Percentiles rank a stretch among this genome's conserved stretches.
These are phyloP conservation scores for Celastrina argiolus DNA, from an alignment of 2,888 invertebrate genomes.

Conservation along the genomic window DNA sequence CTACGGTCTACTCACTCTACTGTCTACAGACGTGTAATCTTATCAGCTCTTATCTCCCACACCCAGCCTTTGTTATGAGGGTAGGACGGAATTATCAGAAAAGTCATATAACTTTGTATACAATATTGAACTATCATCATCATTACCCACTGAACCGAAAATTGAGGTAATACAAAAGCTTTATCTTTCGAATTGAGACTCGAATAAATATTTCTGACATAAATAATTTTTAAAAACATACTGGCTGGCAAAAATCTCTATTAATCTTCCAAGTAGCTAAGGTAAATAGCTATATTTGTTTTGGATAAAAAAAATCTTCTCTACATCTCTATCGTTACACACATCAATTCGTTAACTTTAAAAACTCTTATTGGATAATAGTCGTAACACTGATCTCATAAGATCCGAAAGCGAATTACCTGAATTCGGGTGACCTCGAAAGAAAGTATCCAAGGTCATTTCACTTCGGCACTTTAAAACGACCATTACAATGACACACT, in stretches of 20 bases:
- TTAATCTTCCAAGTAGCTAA: too few species aligned
- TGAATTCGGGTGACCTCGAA: slow-evolving; percentile 51
- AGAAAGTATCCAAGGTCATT: slow-evolving; percentile 69
- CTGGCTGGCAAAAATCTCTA: too few species aligned
- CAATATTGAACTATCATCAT: not conserved
- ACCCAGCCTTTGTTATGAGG: not conserved
- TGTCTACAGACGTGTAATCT: not conserved
- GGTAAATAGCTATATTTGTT: too few species aligned
- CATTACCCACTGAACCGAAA: not conserved
- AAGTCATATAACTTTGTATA: not conserved
- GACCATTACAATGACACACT: slow-evolving; percentile 59
- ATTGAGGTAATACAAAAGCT: too few species aligned
- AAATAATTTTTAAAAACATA: too few species aligned
- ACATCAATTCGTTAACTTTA: not conserved
- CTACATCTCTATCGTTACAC: too few species aligned
- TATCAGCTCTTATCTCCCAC: slow-evolving; percentile 1
- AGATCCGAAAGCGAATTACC: slow-evolving; percentile 26
- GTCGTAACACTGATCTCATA: slow-evolving; percentile 23
- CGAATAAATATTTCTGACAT: too few species aligned
- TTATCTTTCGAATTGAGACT: not conserved
- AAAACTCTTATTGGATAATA: slow-evolving; percentile 23
- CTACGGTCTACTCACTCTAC: too few species aligned
- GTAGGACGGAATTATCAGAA: not conserved
- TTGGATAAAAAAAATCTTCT: too few species aligned
- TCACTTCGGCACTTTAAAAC: slow-evolving; percentile 54